A percentile compares a stretch with the other conserved stretches of the same genome.
These are phyloP conservation scores for Typhlichthys subterraneus DNA, from an alignment of 2,797 vertebrate genomes.

Conservation along the genomic window DNA sequence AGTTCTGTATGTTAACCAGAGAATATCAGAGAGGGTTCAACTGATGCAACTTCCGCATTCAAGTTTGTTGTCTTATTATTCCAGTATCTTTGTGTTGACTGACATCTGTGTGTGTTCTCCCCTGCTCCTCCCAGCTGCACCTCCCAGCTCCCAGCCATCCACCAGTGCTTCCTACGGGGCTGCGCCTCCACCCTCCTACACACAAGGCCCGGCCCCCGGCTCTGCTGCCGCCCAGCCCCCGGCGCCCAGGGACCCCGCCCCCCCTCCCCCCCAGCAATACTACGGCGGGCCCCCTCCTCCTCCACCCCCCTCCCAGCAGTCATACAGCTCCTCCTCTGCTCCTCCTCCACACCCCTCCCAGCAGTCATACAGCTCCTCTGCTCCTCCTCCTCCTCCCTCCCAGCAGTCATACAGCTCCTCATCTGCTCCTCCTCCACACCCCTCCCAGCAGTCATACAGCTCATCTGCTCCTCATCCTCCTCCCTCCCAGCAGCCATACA, in stretches of 20 bases:
- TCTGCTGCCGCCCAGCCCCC: constrained; percentile 62
- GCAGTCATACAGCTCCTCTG: constrained; percentile 71
- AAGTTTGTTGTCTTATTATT: no score
- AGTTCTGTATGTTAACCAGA: no score
- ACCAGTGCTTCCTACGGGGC: constrained; percentile 63
- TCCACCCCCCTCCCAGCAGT: constrained; percentile 60
- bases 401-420: neutral
- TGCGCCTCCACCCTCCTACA: constrained; percentile 58
- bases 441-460: constrained; percentile 57
- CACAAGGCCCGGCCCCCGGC: constrained; percentile 50
- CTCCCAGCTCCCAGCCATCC: constrained; percentile 71
- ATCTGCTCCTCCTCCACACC: constrained; percentile 41
- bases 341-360: constrained; percentile 52
- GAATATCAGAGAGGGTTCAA: no score
- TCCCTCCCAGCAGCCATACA: constrained; percentile 54
- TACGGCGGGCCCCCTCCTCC: constrained; percentile 68
- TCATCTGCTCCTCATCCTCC: constrained; percentile 47
- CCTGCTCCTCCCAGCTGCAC: constrained; percentile 63
- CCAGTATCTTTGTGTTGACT: no score
- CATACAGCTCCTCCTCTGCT: constrained; percentile 64
- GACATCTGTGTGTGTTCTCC: neutral
- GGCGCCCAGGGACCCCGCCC: constrained; percentile 50
- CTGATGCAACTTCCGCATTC: no score
- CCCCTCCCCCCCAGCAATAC: constrained; percentile 65
- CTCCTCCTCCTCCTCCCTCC: constrained; percentile 43